Evolutionary conservation across 2,888 invertebrate species (phyloP), one percentile per base, ranked within the genome.

Genomic region (Anthrax anthrax): DNA sequence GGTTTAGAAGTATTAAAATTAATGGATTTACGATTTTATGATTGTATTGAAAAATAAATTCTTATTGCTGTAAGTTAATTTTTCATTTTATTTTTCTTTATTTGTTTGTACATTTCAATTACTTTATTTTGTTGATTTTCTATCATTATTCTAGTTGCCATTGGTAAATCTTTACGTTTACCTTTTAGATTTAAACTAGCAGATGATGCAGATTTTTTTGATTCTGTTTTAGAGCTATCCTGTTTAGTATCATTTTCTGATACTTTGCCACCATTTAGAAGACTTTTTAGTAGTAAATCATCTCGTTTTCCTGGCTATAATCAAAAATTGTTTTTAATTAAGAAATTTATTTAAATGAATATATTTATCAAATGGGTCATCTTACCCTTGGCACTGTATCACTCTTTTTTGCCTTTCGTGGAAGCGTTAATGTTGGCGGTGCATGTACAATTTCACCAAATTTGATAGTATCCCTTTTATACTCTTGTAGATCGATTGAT

Each of bases 1-100:
- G 96, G 95, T 1, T 77, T 82, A 58, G 92, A 96, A 70, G 90
- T 88, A 10, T 61, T 90, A 17, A 82, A 83, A 61, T 78, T 88
- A 63, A 88, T 89, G 70, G 82, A 86, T 47, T 49, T 54, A 10
- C 57, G 65, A 1, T 50, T 67, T 5, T 68, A 64, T 40, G 44
- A 43, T 41, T 32, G 29, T 32, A 1, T 32, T 8, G 9, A 27
- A 27, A n/a, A n/a, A n/a, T n/a, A n/a, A n/a, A n/a, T n/a, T n/a
- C n/a, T n/a, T n/a, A n/a, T n/a, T n/a, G n/a, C n/a, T n/a, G n/a
- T n/a, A n/a, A 16, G 1, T 39, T n/a, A 14, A n/a, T 8, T 16
- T 34, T 42, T 42, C n/a, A 32, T 17, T 54, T 61, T 60, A 29
- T 59, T 52, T 44, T 68, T 67, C 44, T 77, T 80, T 37, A 80